Evolutionary conservation across 2,797 vertebrate genomes (phyloP), one percentile per base, ranked within the genome.

Genomic region (Discoglossus pictus): DNA sequence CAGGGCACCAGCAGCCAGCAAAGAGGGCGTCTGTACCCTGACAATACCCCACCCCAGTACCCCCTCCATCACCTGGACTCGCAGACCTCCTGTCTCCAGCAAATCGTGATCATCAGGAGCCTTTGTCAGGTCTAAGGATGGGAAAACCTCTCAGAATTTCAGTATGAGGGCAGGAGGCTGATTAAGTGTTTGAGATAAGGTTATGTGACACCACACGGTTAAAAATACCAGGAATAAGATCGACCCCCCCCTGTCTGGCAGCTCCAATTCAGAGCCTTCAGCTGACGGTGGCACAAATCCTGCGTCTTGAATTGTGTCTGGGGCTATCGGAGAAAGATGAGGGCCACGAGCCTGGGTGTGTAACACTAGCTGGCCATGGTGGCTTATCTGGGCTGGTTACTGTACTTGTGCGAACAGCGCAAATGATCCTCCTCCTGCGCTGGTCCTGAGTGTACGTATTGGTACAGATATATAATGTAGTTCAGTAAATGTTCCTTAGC

Each of bases 101-200:
- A 79, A 84, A 84, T 86, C 79, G 74, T 76, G 79, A 82, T 74
- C 81, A 83, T 86, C 81, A 80, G 78, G 35, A 52, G 71, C 79
- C 80, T 86, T 85, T 86, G 84, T 86, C 75, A 73, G 74, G 77
- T 79, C 0, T 64, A 8, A 79, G 76, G 83, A 85, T 20, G 51
- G 76, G 82, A 82, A 81, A 77, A 76, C 73, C 0, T 67, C 76
- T 79, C 82, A 75, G 78, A 76, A 77, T 83, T 84, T 78, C 77
- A 78, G 1, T 72, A 43, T 62, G 74, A 25, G 61, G 64, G 71
- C 68, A 69, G 73, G 74, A 76, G 76, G 69, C 81, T 66, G 84
- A 86, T 88, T 78, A 81, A 83, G 81, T 82, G 80, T 80, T 83
- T 78, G 74, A 82, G 86, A 88, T 88, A 86, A 86, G 77, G 85